These are phyloP conservation scores for Eilema griseolum DNA, from an alignment of 2,888 invertebrate genomes.

Conservation along the genomic window DNA sequence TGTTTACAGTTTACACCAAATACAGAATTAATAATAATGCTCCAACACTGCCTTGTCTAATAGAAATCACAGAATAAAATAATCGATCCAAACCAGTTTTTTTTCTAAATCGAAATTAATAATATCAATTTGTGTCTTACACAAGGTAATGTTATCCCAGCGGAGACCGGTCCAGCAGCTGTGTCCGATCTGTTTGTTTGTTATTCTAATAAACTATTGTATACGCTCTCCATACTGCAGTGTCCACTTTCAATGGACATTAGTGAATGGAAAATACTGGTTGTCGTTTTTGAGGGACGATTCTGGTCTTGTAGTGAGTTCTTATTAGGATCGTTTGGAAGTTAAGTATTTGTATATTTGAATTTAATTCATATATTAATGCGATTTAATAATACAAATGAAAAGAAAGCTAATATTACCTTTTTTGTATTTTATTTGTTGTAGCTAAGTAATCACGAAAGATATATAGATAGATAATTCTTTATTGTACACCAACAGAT, in stretches of 20 bases:
- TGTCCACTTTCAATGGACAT: conserved; percentile 54
- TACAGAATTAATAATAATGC: too few relatives aligned
- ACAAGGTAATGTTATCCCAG: conserved; percentile 10
- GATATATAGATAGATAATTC: too few relatives aligned
- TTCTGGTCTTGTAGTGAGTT: conserved; percentile 16
- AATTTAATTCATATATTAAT: not conserved
- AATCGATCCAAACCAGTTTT: not conserved
- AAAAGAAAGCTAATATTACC: too few relatives aligned
- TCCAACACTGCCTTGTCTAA: not conserved
- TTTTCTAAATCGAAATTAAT: not conserved
- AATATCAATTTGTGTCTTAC: conserved; percentile 3
- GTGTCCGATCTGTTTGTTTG: conserved; percentile 57
- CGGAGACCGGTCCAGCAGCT: conserved; percentile 77
- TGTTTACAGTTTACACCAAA: too few relatives aligned
- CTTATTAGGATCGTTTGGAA: conserved; percentile 19
- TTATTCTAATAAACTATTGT: conserved; percentile 65
- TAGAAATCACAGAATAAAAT: not conserved
- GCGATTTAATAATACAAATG: too few relatives aligned
- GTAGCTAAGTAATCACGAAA: too few relatives aligned
- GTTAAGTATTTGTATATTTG: not conserved
- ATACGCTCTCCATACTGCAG: conserved; percentile 46
- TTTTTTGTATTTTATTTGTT: too few relatives aligned
- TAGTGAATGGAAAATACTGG: conserved; percentile 48
- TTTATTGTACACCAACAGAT: too few relatives aligned
- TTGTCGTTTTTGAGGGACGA: conserved; percentile 30